Evolutionary conservation across 2,797 vertebrate species (phyloP).

Genomic region (Novumbra hubbsi): DNA sequence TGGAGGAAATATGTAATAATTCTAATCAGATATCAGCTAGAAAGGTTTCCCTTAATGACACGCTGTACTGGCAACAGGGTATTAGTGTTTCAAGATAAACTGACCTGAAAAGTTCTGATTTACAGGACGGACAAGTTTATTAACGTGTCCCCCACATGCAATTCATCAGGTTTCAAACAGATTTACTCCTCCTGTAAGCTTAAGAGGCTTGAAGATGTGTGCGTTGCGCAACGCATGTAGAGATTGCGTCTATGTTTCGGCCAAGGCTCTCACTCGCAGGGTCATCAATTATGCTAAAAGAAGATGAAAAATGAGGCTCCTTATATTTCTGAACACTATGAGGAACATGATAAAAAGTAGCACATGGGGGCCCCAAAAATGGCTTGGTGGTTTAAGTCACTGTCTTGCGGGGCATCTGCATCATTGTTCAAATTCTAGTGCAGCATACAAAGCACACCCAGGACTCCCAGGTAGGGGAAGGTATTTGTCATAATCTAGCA

Average conservation of each 20-base stretch:
- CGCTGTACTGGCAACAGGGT: background rate
- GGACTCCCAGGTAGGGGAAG: too few species aligned
- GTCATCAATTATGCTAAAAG: constrained; percentile 50
- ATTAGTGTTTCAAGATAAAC: constrained; percentile 6
- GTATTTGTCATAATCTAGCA: too few species aligned
- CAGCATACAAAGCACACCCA: too few species aligned
- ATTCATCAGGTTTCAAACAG: constrained; percentile 35
- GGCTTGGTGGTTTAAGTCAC: too few species aligned
- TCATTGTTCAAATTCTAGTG: too few species aligned
- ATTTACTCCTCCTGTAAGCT: constrained; percentile 30
- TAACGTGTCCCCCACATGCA: constrained; percentile 30
- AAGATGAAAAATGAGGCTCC: constrained; percentile 25
- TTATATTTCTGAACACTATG: constrained; percentile 40
- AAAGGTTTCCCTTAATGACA: constrained; percentile 12
- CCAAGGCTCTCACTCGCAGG: constrained; percentile 16
- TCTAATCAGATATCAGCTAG: constrained; percentile 9
- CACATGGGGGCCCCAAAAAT: constrained; percentile 18
- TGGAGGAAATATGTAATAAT: constrained; percentile 28
- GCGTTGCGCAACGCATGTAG: constrained; percentile 31
- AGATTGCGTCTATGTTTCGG: constrained; percentile 35
- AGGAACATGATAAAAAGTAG: constrained; percentile 41
- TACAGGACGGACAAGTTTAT: constrained; percentile 26
- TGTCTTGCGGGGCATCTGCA: too few species aligned
- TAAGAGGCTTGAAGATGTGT: constrained; percentile 35
- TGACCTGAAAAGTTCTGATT: constrained; percentile 32